These are phyloP conservation scores for Hoplostethus atlanticus DNA, from an alignment of 2,797 vertebrate species.

Conservation along the genomic window DNA sequence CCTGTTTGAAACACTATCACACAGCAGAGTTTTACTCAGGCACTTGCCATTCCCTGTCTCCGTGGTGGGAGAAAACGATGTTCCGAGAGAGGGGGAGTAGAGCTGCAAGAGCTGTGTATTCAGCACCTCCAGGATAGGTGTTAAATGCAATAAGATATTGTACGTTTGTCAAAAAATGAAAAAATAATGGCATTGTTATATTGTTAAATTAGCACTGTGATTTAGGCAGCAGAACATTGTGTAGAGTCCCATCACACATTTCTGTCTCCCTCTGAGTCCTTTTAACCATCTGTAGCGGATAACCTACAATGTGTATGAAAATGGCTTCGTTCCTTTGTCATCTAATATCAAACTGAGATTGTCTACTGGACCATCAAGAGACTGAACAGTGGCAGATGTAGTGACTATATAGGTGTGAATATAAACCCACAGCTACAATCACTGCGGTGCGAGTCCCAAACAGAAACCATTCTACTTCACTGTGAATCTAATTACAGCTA, in stretches of 20 bases:
- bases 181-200: conserved; percentile 71
- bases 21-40: conserved; percentile 80
- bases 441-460: conserved; percentile 72
- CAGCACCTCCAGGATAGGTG: conserved; percentile 83
- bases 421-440: conserved; percentile 72
- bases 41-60: conserved; percentile 80
- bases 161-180: conserved; percentile 71
- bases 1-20: conserved; percentile 84
- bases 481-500: conserved; percentile 82
- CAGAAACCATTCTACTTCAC: conserved; percentile 78
- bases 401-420: conserved; percentile 75
- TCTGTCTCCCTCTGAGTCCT: conserved; percentile 76
- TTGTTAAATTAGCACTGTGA: conserved; percentile 80
- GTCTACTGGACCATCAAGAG: conserved; percentile 77
- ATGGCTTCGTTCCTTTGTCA: conserved; percentile 78
- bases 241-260: conserved; percentile 77
- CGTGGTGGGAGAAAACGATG: conserved; percentile 77
- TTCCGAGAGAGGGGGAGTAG: conserved; percentile 68
- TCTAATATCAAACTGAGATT: conserved; percentile 83
- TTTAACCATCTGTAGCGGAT: conserved; percentile 81
- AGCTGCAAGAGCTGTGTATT: conserved; percentile 72
- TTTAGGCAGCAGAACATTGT: conserved; percentile 72
- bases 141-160: conserved; percentile 83
- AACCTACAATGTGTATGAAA: conserved; percentile 76
- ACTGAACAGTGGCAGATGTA: conserved; percentile 80